Conservation (phyloP, 2,888 invertebrate species). For the Smittia aterrima region DNA sequence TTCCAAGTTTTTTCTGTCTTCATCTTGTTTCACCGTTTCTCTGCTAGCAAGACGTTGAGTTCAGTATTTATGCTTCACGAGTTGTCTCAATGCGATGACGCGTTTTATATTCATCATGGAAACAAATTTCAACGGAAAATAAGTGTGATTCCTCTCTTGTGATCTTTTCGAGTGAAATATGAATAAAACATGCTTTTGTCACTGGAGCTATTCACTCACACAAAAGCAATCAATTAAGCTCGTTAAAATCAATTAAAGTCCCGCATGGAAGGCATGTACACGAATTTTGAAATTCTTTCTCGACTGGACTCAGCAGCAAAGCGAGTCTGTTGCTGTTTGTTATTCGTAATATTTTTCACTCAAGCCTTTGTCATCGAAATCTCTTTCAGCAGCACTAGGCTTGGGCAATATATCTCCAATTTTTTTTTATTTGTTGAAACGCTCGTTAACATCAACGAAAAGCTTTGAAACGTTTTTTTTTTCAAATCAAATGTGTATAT, state of each 20-base stretch:
- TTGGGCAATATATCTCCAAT: conserved; percentile 5
- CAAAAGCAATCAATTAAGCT: conserved; percentile 54
- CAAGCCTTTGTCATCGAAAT: conserved; percentile 29
- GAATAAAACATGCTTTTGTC: conserved; percentile 11
- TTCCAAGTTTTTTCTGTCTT: no score
- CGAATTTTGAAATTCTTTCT: conserved; percentile 19
- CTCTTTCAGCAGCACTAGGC: background rate
- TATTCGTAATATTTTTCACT: conserved; percentile 29
- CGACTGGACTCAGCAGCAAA: background rate
- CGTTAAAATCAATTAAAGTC: conserved; percentile 57
- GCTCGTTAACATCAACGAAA: background rate
- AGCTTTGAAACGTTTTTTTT: background rate
- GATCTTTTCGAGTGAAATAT: conserved; percentile 9
- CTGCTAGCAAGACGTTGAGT: no score
- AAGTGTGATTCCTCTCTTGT: conserved; percentile 29
- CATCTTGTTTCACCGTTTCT: no score
- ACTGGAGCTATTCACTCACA: conserved; percentile 47
- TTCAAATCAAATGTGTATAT: background rate
- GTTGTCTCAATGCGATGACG: no score
- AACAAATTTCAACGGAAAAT: background rate
- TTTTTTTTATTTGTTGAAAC: background rate
- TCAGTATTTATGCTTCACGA: no score
- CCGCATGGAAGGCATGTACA: conserved; percentile 48
- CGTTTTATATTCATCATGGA: no score
- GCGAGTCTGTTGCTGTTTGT: background rate